A percentile compares a stretch with the other conserved stretches of the same genome.
phyloP scores from a whole-genome alignment of 2,888 invertebrate species.

The Siphlonurus alternatus region DNA sequence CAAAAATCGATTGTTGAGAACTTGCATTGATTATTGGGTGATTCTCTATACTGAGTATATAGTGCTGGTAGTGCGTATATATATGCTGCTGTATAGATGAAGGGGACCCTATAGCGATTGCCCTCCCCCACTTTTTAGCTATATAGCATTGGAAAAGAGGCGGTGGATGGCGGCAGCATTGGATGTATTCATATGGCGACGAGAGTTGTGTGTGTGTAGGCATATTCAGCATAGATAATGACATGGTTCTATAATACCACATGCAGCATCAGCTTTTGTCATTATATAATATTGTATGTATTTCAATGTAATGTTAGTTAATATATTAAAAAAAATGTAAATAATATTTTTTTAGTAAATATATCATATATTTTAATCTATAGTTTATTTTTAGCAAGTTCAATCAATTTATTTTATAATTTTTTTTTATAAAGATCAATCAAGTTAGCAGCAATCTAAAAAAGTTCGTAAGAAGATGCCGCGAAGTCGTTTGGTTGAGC shows the following conservation, averaged over 20 bases:
- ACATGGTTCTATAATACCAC: background rate
- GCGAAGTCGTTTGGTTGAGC: too few relatives aligned
- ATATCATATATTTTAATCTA: too few relatives aligned
- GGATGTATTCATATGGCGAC: background rate
- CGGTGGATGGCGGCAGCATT: background rate
- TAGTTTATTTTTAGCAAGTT: too few relatives aligned
- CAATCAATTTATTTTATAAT: background rate
- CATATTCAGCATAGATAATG: background rate
- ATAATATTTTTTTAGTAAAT: too few relatives aligned
- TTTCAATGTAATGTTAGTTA: too few relatives aligned
- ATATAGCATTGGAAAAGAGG: background rate
- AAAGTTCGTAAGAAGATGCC: too few relatives aligned
- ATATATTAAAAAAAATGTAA: too few relatives aligned
- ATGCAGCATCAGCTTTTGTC: too few relatives aligned
- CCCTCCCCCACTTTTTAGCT: background rate
- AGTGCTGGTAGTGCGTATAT: background rate
- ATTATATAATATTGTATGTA: too few relatives aligned
- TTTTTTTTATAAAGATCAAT: too few relatives aligned
- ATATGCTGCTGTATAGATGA: background rate
- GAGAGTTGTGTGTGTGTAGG: background rate
- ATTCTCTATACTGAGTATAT: background rate
- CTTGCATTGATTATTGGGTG: background rate
- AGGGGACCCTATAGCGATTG: background rate
- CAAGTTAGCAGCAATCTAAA: too few relatives aligned
- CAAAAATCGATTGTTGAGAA: background rate